Percentiles rank a stretch among this genome's conserved stretches.
These are phyloP conservation scores for Corticium candelabrum DNA, from an alignment of 37 sponge, comb jelly and placozoan genomes.

Conservation along the genomic window DNA sequence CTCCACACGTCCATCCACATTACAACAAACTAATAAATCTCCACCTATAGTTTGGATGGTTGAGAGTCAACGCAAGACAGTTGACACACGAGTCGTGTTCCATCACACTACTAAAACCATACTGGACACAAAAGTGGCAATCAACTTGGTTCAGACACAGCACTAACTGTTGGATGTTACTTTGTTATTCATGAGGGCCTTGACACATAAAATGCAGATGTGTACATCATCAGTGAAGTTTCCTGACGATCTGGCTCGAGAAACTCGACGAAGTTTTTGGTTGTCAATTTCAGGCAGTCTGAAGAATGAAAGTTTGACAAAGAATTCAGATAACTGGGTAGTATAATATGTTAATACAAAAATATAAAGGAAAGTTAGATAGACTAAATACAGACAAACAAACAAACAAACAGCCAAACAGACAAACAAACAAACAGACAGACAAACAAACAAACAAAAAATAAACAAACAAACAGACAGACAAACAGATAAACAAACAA, in stretches of 20 bases:
- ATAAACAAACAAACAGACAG: no score
- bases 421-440: no score
- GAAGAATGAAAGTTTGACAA: not conserved
- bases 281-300: not conserved
- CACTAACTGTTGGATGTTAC: conserved; percentile 38
- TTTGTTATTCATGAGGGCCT: conserved; percentile 76
- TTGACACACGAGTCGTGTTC: conserved; percentile 51
- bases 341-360: no score
- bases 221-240: conserved; percentile 45
- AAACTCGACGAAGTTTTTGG: not conserved
- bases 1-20: no score
- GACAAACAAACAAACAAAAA: no score
- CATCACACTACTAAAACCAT: conserved; percentile 66
- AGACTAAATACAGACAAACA: no score
- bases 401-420: no score
- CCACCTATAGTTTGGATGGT: conserved; percentile 14
- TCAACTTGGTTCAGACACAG: not conserved
- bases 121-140: conserved; percentile 13
- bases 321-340: not conserved
- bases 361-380: no score
- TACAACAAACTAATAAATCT: not conserved
- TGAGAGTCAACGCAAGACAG: conserved; percentile 44
- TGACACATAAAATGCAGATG: conserved; percentile 71
- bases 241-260: conserved; percentile 5
- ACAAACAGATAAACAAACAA: no score